A percentile compares a stretch with the other conserved stretches of the same genome.
These are phyloP conservation scores for Artemia sinica DNA, from an alignment of 2,888 invertebrate genomes.

Conservation along the genomic window DNA sequence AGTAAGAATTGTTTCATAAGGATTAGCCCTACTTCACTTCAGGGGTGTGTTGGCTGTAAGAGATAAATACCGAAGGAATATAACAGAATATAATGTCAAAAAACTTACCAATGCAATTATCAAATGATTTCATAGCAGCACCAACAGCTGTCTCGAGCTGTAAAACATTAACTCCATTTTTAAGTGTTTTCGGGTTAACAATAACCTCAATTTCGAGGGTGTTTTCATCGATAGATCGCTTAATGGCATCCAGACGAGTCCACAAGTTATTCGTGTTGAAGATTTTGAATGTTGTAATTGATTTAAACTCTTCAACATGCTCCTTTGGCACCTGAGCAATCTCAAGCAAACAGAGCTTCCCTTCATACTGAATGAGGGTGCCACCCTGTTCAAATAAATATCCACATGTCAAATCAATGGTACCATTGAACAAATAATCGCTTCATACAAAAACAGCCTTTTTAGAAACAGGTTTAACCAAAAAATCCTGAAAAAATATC, in stretches of 20 bases:
- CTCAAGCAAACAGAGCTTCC: slow-evolving; percentile 80
- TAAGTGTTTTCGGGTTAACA: slow-evolving; percentile 83
- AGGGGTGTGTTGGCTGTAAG: no score
- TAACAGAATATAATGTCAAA: no score
- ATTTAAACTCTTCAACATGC: slow-evolving; percentile 94
- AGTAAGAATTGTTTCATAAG: no score
- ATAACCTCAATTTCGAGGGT: slow-evolving; percentile 89
- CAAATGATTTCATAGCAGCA: slow-evolving; percentile 96
- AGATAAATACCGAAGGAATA: no score
- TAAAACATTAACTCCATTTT: slow-evolving; percentile 80
- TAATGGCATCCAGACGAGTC: slow-evolving; percentile 76
- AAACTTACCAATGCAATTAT: no score
- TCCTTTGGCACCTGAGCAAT: slow-evolving; percentile 97
- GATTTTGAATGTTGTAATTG: slow-evolving; percentile 94
- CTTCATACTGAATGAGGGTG: slow-evolving; percentile 88
- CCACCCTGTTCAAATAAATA: slow-evolving; percentile 50
- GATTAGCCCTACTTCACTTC: no score
- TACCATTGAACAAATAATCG: slow-evolving; percentile 17
- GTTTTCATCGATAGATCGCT: slow-evolving; percentile 59
- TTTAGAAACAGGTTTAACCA: no score
- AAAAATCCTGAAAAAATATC: no score
- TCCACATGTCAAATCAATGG: slow-evolving; percentile 7
- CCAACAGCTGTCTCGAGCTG: slow-evolving; percentile 98
- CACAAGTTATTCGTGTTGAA: slow-evolving; percentile 99
- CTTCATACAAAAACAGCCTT: no score